These are phyloP conservation scores for Saxicola maurus DNA, from an alignment of 2,797 vertebrate species.

Conservation along the genomic window DNA sequence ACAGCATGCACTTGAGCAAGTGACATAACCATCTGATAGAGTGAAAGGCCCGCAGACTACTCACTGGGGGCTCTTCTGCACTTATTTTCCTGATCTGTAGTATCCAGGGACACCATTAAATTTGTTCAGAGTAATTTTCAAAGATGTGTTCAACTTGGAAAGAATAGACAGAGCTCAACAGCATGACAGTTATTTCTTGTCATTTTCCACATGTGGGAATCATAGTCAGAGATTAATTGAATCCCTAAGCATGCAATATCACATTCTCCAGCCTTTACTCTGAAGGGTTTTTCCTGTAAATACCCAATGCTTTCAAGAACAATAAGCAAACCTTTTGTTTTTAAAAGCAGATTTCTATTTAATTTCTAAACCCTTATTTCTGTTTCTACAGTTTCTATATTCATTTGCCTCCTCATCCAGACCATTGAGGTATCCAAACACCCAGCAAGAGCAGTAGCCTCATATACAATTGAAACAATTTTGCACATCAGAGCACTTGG, in stretches of 20 bases:
- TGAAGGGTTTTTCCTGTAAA: not conserved
- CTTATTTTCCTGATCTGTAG: not conserved
- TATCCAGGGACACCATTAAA: not conserved
- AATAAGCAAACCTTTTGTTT: not conserved
- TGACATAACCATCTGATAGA: not conserved
- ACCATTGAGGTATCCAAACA: not conserved
- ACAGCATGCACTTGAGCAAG: not conserved
- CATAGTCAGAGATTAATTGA: not conserved
- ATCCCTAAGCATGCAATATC: not conserved
- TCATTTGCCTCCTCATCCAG: not conserved
- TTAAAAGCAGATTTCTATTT: not conserved
- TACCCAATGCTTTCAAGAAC: not conserved
- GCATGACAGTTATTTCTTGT: not conserved
- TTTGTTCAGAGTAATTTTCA: not conserved
- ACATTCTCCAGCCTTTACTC: not conserved
- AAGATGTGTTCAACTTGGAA: not conserved
- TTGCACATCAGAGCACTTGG: not conserved
- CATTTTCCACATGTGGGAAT: slow-evolving; percentile 9
- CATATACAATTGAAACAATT: not conserved
- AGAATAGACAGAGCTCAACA: not conserved
- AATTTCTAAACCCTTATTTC: not conserved
- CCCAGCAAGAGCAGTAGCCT: not conserved
- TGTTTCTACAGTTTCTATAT: not conserved
- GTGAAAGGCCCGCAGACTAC: not conserved
- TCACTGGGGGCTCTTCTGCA: not conserved